A percentile compares a stretch with the other conserved stretches of the same genome.
phyloP scores from a whole-genome alignment of 2,113 vertebrate genomes.

The Eidolon helvum region DNA sequence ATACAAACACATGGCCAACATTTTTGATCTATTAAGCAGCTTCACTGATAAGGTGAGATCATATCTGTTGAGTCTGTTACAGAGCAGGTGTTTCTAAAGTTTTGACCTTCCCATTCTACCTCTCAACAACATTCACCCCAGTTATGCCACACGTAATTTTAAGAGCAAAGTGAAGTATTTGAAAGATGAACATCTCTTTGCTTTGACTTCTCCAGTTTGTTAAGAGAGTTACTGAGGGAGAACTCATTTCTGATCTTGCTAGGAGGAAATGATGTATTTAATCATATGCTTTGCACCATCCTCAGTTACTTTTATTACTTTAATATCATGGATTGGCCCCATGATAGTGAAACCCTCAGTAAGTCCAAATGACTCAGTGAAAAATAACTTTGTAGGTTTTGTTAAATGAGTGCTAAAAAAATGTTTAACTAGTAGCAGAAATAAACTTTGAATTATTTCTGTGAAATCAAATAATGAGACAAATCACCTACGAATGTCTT shows the following conservation, averaged over 20 bases:
- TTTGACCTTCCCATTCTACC: rapidly evolving
- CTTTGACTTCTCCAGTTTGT: background rate
- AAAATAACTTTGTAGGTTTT: background rate
- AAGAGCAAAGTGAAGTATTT: background rate
- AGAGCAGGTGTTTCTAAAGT: background rate
- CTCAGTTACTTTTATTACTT: background rate
- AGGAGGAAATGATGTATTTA: background rate
- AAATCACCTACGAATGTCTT: background rate
- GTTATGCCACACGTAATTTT: rapidly evolving
- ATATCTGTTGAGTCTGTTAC: background rate
- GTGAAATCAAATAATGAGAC: background rate
- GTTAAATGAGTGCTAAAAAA: background rate
- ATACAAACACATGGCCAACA: background rate
- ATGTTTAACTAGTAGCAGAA: background rate
- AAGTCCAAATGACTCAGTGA: background rate
- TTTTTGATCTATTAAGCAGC: background rate
- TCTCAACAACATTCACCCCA: background rate
- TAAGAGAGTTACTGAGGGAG: background rate
- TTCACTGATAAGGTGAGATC: background rate
- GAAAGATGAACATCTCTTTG: background rate
- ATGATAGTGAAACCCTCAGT: background rate
- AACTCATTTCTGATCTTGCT: background rate
- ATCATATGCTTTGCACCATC: rapidly evolving
- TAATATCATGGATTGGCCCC: background rate
- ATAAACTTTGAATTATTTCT: background rate